Base-by-base conservation (phyloP, 2,888 invertebrate species). In the Eilema sororculum region DNA sequence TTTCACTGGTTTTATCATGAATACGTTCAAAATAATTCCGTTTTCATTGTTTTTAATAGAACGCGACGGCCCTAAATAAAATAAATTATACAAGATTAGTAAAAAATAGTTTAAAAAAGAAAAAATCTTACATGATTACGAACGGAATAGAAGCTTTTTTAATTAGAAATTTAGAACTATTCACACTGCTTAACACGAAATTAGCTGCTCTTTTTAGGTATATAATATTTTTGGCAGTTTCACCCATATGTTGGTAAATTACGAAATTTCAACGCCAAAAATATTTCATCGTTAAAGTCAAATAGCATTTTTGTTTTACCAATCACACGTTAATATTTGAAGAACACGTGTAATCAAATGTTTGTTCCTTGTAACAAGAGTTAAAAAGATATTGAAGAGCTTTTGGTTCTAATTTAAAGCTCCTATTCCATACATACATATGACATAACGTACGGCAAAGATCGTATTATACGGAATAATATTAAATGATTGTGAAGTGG, bases 141-240 rank as follows among this genome's bases (percentile, higher is more conserved):
- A 60, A 60, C 28, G 30, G 41, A 60, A 28, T 67, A 59, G 22
- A 30, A 67, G 56, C 76, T 71, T 78, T 69, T 76, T 81, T 33
- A 57, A 4, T 57, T 25, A 58, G 4, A n/a, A n/a, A 28, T 28
- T 13, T 25, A 58, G 4, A 52, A 52, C n/a, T 1, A 20, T 52
- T 52, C n/a, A n/a, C 52, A 52, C n/a, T 52, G n/a, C n/a, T 16
- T 41, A 2, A n/a, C 52, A 52, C 2, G 6, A n/a, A 52, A 52
- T 52, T 52, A n/a, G 52, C 8, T 52, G 12, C 12, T 37, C 33
- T 12, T 37, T 33, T 33, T 33, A 33, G 33, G 4, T 33, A 33
- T 33, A 13, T 37, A 12, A 37, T 13, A 13, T 13, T 37, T 37
- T 41, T 41, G 41, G 13, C 41, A 41, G 3, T 41, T 41, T 41